Evolutionary conservation across 1,140 invertebrate genomes (phyloP).

Genomic region (Capitella teleta): DNA sequence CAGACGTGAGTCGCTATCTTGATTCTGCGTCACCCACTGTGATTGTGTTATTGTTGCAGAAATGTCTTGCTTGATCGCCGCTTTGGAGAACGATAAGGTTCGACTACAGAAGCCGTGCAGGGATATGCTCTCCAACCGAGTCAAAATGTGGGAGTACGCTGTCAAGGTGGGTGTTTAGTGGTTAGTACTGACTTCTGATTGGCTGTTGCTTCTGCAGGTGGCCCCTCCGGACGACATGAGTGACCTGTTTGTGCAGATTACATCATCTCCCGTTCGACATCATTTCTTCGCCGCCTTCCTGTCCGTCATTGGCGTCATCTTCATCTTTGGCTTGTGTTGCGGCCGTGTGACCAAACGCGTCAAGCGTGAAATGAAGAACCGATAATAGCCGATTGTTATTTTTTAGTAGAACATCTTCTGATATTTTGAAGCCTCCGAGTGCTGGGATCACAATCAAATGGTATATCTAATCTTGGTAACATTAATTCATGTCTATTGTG

Average conservation of each 20-base stretch:
- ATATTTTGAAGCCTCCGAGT: too few species aligned
- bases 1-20: constrained; percentile 55
- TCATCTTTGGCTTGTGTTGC: constrained; percentile 68
- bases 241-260: constrained; percentile 58
- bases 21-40: background rate
- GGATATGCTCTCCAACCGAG: constrained; percentile 62
- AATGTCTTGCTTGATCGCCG: constrained; percentile 65
- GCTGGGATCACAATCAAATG: too few species aligned
- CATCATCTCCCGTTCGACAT: constrained; percentile 59
- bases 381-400: too few species aligned
- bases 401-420: too few species aligned
- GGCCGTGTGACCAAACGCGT: constrained; percentile 63
- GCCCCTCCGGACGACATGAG: constrained; percentile 54
- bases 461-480: too few species aligned
- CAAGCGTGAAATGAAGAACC: constrained; percentile 54
- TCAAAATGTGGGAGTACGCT: constrained; percentile 81
- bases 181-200: too few species aligned
- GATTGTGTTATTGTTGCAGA: constrained; percentile 50
- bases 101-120: constrained; percentile 63
- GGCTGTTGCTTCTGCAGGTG: constrained; percentile 38
- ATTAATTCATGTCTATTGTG: too few species aligned
- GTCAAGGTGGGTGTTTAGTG: constrained; percentile 51
- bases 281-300: constrained; percentile 55
- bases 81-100: constrained; percentile 54
- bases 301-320: constrained; percentile 61